Evolutionary conservation across 2,797 vertebrate species (phyloP).

Genomic region (Melanotaenia nigrans): DNA sequence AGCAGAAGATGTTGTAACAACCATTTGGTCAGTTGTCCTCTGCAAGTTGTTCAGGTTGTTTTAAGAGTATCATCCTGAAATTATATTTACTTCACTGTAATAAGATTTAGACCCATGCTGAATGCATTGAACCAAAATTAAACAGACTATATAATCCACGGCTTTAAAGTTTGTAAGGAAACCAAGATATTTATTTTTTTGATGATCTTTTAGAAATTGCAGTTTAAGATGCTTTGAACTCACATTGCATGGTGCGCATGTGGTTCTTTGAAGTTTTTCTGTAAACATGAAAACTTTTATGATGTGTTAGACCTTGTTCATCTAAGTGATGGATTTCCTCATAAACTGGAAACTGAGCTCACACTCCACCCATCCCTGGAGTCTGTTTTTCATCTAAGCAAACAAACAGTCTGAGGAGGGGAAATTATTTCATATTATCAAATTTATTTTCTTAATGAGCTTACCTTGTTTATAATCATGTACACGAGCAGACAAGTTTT

Average conservation of each 20-base stretch:
- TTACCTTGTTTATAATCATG: neutral
- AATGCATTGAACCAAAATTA: neutral
- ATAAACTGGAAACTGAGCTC: neutral
- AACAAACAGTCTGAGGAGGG: neutral
- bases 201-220: accelerated
- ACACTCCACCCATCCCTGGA: neutral
- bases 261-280: neutral
- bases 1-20: slow-evolving; percentile 53
- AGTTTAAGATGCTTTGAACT: neutral
- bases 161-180: neutral
- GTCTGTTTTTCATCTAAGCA: slow-evolving; percentile 2
- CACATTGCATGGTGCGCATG: neutral
- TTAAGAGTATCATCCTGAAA: neutral
- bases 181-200: neutral
- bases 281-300: neutral
- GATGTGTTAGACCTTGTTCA: neutral
- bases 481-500: neutral
- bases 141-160: neutral
- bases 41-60: neutral
- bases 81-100: neutral
- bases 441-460: slow-evolving; percentile 1
- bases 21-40: slow-evolving; percentile 43
- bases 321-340: neutral
- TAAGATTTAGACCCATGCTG: neutral
- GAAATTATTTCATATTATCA: neutral